Base-by-base conservation (phyloP, 1,140 invertebrate species). In the Callitettix versicolor region DNA sequence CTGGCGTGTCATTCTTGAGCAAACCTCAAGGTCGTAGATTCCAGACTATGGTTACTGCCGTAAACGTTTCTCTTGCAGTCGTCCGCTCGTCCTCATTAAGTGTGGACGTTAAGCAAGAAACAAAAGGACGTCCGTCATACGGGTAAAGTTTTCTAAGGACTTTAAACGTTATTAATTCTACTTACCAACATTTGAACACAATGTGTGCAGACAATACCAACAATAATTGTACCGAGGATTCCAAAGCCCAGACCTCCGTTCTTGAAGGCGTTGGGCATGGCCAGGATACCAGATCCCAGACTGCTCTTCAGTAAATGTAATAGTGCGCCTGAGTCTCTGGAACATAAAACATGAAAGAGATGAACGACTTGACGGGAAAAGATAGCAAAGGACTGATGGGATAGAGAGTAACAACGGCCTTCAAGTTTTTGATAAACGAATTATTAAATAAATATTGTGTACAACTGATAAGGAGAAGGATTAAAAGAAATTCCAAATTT, bases 201-300 rank as follows among this genome's bases (percentile, higher is more conserved):
- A 60, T 77, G 72, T 21, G 70, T 70, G 57, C 69, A 73, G 30
- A 76, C 57, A 4, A 68, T 6, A 5, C 71, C 74, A 18, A 74
- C 63, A 9, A 73, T 7, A 14, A 75, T 49, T 14, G 72, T 67
- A 15, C 68, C 71, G 7, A 72, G 40, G 3, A 71, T 58, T 9
- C 73, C 69, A 57, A 74, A 73, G 58, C 68, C 64, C 11, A 81
- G 65, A 54, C 80, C 81, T 47, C 76, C 71, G 63, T 78, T 73
- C 57, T 68, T 73, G 58, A 82, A 74, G 14, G 77, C 77, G 36
- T 71, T 63, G 26, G 79, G 78, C 64, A 82, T 72, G 42, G 80
- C 79, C 46, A 82, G 64, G 41, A 82, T 72, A 0, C 79, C 80
- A 1, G 71, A 78, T 1, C 79, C 79, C 24, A 80, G 65, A 42